Base-by-base conservation (phyloP, 2,888 invertebrate species). In the Iselma pallidipennis region DNA sequence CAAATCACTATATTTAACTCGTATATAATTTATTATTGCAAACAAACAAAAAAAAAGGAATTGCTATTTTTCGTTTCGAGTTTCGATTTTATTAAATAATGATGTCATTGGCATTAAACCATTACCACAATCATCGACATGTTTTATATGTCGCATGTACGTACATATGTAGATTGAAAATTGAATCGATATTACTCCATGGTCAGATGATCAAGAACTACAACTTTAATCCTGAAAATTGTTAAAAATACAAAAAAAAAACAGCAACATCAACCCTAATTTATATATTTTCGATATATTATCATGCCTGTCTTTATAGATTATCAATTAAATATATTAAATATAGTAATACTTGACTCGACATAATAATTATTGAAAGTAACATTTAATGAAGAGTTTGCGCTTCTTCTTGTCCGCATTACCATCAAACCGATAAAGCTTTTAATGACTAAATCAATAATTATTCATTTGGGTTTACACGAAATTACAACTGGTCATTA, bases 371-470 rank as follows among this genome's bases (percentile, higher is more conserved):
- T n/a, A n/a, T n/a, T n/a, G n/a, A n/a, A n/a, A n/a, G n/a, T n/a
- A n/a, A n/a, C n/a, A n/a, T n/a, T n/a, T 78, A 79, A 79, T 79
- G 79, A 79, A 80, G 78, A 79, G 79, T 78, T 80, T 76, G 78
- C 77, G 77, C 78, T 78, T 77, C 78, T 78, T 78, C 76, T 72
- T 66, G 68, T 70, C 71, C 73, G 71, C 74, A 72, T 74, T 73
- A 72, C 69, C 59, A 63, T 69, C 78, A 79, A 81, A 80, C 78
- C 70, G 66, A 61, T 49, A 54, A 58, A 76, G 71, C 79, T 37
- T 37, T 37, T 82, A 82, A 82, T 82, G 80, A 75, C 75, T 79
- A 80, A 82, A 82, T 82, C 81, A 78, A 82, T 82, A 80, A 79
- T 80, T 77, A 77, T 78, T 78, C 79, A 78, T 79, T 79, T 78